A percentile compares a stretch with the other conserved stretches of the same genome.
These are phyloP conservation scores for Pseudochirops corinnae DNA, from an alignment of 2,797 vertebrate genomes.

Conservation along the genomic window DNA sequence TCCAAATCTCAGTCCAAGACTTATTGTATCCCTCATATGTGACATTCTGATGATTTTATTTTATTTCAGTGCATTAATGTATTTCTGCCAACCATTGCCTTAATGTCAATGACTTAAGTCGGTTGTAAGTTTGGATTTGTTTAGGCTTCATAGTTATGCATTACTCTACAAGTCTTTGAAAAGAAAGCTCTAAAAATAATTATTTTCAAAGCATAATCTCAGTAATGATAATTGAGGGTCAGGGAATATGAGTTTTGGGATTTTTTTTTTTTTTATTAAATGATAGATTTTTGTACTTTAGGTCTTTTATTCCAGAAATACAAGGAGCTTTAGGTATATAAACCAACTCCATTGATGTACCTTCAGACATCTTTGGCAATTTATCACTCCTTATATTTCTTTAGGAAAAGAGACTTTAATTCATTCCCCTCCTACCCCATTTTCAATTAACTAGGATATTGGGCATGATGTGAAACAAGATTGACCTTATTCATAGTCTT, in stretches of 20 bases:
- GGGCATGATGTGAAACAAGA: not conserved
- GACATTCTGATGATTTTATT: too few relatives aligned
- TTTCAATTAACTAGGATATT: not conserved
- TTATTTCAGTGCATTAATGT: not conserved
- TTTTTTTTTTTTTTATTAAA: too few relatives aligned
- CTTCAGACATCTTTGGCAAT: not conserved
- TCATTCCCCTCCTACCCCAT: accelerated
- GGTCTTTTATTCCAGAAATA: not conserved
- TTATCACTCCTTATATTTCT: not conserved
- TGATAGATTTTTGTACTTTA: not conserved
- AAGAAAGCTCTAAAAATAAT: too few relatives aligned
- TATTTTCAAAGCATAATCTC: too few relatives aligned
- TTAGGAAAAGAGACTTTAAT: not conserved
- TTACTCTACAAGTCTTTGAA: too few relatives aligned
- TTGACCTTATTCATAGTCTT: not conserved
- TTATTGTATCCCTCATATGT: not conserved
- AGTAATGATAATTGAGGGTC: too few relatives aligned
- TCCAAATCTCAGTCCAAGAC: not conserved
- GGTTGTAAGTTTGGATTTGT: not conserved
- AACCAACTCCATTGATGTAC: not conserved
- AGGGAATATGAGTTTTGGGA: too few relatives aligned
- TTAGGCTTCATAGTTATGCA: not conserved
- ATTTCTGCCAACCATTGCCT: not conserved
- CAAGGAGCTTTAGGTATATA: not conserved
- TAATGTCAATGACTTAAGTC: not conserved